Base-by-base conservation (phyloP, 2,113 vertebrate species). In the Verasper variegatus region DNA sequence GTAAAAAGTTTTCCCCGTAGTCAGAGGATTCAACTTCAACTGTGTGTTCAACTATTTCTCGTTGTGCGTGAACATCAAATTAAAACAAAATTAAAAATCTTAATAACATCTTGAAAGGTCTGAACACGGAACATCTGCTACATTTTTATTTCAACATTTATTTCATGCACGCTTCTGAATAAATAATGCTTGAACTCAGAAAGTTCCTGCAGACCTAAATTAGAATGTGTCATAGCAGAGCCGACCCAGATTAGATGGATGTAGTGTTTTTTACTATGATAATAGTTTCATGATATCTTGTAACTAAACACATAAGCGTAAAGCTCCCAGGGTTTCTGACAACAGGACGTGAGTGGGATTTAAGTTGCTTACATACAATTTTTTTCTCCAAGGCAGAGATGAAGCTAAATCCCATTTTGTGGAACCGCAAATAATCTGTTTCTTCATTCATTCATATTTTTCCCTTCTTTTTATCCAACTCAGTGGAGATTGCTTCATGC, bases 31-130 rank as follows among this genome's bases (percentile, higher is more conserved):
- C 31, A 7, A 67, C 81, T 77, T 49, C 51, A 52, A 51, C 78
- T 80, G 66, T 20, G 68, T 78, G 59, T 80, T 57, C 56, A 71
- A 74, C 61, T 81, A 45, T 77, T 85, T 63, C 24, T 27, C 17
- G 5, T 24, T 35, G 27, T 67, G 20, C 42, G 11, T 62, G 10
- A 68, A 52, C 51, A 79, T 76, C 57, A 62, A 66, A 83, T 73
- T n/a, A 52, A 42, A 40, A 31, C 6, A 70, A 74, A 42, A 40
- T 40, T 11, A 42, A 42, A 42, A 42, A 18, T 63, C 47, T 5
- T 54, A 57, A 58, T 66, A 31, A 31, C 31, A 31, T 1, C 37
- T 70, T 31, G 31, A 31, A 73, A 61, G 51, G 24, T 74, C 68
- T 68, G 23, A 62, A 68, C 31, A 49, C 37, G 24, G 31, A 78